A percentile compares a stretch with the other conserved stretches of the same genome.
Conservation (phyloP, 2,888 invertebrate genomes). For the Amiota minor region DNA sequence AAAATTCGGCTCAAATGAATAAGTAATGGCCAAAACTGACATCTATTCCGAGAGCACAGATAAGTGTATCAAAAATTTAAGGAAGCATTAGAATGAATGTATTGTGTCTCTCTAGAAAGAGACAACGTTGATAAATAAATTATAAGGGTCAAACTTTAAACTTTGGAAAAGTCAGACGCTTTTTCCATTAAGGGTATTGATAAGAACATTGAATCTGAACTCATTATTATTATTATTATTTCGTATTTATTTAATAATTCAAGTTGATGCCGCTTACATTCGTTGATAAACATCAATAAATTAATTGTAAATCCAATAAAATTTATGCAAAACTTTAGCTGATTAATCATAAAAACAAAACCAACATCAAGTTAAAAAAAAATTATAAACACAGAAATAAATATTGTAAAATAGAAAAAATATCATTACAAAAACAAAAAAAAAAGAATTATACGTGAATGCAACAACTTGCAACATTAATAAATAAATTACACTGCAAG, state of each 20-base stretch:
- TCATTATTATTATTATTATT: not conserved
- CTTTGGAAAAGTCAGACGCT: not conserved
- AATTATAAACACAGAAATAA: not conserved
- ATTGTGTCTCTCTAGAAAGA: too few species aligned
- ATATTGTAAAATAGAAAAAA: not conserved
- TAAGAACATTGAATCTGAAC: not conserved
- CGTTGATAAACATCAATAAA: conserved; percentile 6
- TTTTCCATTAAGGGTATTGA: not conserved
- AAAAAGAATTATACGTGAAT: too few species aligned
- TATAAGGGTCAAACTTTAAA: too few species aligned
- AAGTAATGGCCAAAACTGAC: too few species aligned
- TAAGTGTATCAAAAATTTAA: too few species aligned
- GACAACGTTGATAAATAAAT: too few species aligned
- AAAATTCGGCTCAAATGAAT: too few species aligned
- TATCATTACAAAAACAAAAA: not conserved
- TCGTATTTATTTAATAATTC: not conserved
- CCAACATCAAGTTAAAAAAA: not conserved
- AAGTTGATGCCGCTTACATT: not conserved
- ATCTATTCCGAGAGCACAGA: too few species aligned
- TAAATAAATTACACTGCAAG: conserved; percentile 25
- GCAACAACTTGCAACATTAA: not conserved
- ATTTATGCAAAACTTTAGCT: conserved; percentile 9
- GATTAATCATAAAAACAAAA: conserved; percentile 14
- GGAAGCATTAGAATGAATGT: too few species aligned
- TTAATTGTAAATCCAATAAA: not conserved